Evolutionary conservation across 64 coral and sea anemone species (phyloP), one percentile per base, ranked within the genome.

Genomic region (Dendronephthya gigantea): DNA sequence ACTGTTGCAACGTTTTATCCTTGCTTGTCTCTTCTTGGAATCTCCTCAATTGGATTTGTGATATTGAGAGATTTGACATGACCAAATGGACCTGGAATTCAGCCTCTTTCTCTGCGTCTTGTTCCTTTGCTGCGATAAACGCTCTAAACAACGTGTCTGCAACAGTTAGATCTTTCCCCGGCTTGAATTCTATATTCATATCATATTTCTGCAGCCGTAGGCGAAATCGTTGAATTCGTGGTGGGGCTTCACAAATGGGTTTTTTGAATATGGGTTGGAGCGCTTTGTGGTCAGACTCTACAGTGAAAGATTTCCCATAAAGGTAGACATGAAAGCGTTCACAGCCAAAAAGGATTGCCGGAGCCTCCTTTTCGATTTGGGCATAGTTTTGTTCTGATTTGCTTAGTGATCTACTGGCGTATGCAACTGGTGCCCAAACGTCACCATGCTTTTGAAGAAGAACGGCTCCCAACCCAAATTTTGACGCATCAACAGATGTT

Each of bases 251-350:
- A 30, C 68, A 27, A 74, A 74, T 74, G 11, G 68, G 68, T 35
- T 74, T 74, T 17, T 27, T 30, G 33, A 74, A 74, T 74, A 74
- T 74, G n/a, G 68, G 68, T 74, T 74, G 68, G 13, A 74, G 68
- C 33, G 17, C 19, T 35, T 74, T 74, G 33, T 74, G 68, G 31
- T 74, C 68, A 30, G 33, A 74, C 25, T 74, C 68, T 1, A 74
- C 68, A 2, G 33, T n/a, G n/a, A n/a, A n/a, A n/a, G n/a, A n/a
- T n/a, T n/a, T n/a, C n/a, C n/a, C n/a, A n/a, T n/a, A n/a, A 9
- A 74, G 68, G 25, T 74, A 74, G n/a, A 74, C 68, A 74, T 74
- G 68, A 27, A 74, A 74, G 33, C 68, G 68, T 12, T n/a, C 33
- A 35, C 30, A 14, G 33, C 68, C 33, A 27, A 74, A 74, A 17